Evolutionary conservation across 2,113 vertebrate genomes (phyloP).

Genomic region (Vulpes ferrilata): DNA sequence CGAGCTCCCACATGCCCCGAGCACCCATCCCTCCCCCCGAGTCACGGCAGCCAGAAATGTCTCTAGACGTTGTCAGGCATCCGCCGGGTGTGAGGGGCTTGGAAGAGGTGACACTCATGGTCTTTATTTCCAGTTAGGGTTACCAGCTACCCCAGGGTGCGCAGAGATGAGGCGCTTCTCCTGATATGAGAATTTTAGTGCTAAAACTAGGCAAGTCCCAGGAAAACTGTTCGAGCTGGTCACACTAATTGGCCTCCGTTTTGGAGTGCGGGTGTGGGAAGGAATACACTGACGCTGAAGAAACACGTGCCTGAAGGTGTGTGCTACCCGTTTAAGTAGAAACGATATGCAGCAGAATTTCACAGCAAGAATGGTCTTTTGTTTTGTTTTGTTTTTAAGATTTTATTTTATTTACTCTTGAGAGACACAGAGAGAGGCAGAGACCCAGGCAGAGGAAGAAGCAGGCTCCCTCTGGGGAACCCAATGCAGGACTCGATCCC

Average conservation of each 20-base stretch:
- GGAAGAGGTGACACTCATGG: not conserved
- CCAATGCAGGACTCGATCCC: too few species aligned
- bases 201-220: not conserved
- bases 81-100: not conserved
- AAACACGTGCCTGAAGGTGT: not conserved
- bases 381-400: too few species aligned
- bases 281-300: not conserved
- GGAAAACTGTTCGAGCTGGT: not conserved
- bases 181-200: not conserved
- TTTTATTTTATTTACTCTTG: too few species aligned
- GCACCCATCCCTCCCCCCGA: not conserved
- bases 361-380: not conserved
- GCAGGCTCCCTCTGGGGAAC: too few species aligned
- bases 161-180: not conserved
- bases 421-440: too few species aligned
- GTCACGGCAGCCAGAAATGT: not conserved
- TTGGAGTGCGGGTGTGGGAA: not conserved
- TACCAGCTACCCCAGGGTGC: not conserved
- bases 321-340: slow-evolving; percentile 71
- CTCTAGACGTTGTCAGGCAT: not conserved
- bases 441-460: too few species aligned
- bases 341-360: slow-evolving; percentile 60
- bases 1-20: not conserved
- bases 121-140: not conserved
- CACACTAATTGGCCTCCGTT: not conserved